Evolutionary conservation across 1,140 invertebrate genomes (phyloP).

Genomic region (Apis laboriosa): DNA sequence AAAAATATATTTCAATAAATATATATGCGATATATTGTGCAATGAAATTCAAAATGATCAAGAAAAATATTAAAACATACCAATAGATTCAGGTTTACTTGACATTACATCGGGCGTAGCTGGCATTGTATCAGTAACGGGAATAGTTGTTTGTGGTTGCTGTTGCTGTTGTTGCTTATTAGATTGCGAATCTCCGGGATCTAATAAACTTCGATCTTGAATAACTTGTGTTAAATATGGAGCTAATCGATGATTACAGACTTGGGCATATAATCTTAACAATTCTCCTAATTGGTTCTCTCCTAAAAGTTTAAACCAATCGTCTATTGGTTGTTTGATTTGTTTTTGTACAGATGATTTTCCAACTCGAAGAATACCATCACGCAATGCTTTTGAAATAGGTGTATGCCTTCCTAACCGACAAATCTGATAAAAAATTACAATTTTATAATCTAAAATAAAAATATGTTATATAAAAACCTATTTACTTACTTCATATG

Average conservation of each 20-base stretch:
- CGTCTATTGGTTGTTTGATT: slow-evolving; percentile 89
- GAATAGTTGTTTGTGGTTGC: slow-evolving; percentile 55
- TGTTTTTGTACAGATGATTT: slow-evolving; percentile 83
- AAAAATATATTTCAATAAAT: no score
- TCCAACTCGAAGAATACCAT: slow-evolving; percentile 94
- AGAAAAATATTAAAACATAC: slow-evolving; percentile 57
- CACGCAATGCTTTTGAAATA: slow-evolving; percentile 89
- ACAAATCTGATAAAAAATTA: slow-evolving; percentile 83
- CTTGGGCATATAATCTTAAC: slow-evolving; percentile 93
- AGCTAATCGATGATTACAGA: slow-evolving; percentile 88
- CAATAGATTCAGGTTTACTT: slow-evolving; percentile 74
- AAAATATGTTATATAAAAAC: neutral
- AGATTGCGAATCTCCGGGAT: slow-evolving; percentile 80
- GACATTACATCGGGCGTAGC: slow-evolving; percentile 79
- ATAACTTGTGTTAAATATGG: slow-evolving; percentile 91
- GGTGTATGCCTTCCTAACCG: slow-evolving; percentile 94
- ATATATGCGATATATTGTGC: no score
- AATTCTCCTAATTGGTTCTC: slow-evolving; percentile 90
- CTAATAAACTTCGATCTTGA: slow-evolving; percentile 90
- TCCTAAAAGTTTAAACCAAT: slow-evolving; percentile 94
- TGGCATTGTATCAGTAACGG: slow-evolving; percentile 76
- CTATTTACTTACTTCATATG: slow-evolving; percentile 88
- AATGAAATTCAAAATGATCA: neutral
- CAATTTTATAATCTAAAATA: neutral
- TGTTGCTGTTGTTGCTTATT: slow-evolving; percentile 66